phyloP scores from a whole-genome alignment of 92 coral and sea anemone species.

The Zoanthus sansibaricus region DNA sequence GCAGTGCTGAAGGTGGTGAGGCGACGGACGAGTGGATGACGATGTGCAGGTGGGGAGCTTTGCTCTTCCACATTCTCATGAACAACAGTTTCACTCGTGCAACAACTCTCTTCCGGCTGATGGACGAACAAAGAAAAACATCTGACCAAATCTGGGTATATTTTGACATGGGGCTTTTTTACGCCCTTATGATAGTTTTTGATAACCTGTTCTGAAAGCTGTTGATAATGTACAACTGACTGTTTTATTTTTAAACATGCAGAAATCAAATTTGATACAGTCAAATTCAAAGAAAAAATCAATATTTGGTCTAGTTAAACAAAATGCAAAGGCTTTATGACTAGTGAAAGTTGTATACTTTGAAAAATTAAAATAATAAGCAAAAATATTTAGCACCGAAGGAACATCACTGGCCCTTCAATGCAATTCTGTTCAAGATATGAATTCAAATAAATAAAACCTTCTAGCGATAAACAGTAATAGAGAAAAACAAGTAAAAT shows the following conservation, averaged over 20 bases:
- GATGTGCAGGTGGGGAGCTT: constrained; percentile 6
- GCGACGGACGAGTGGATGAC: constrained; percentile 45
- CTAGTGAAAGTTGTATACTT: neutral
- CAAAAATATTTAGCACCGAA: no score
- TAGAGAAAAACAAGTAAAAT: no score
- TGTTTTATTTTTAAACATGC: no score
- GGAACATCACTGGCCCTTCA: no score
- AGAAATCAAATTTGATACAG: no score
- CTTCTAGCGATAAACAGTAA: no score
- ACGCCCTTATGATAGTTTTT: neutral
- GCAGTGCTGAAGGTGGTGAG: constrained; percentile 42
- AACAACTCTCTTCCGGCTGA: constrained; percentile 42
- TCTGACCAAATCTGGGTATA: neutral
- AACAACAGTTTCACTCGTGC: constrained; percentile 37
- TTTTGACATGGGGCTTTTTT: neutral
- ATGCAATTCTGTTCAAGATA: no score
- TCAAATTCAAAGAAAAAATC: no score
- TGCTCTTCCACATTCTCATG: constrained; percentile 38
- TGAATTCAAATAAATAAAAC: no score
- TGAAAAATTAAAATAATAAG: no score
- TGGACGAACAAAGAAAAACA: constrained; percentile 39
- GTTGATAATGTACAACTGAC: neutral
- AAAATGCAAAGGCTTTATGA: neutral
- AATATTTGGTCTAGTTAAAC: no score
- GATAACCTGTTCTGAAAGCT: neutral